Base-by-base conservation (phyloP, 2,888 invertebrate species). In the Drosophila paracracens region DNA sequence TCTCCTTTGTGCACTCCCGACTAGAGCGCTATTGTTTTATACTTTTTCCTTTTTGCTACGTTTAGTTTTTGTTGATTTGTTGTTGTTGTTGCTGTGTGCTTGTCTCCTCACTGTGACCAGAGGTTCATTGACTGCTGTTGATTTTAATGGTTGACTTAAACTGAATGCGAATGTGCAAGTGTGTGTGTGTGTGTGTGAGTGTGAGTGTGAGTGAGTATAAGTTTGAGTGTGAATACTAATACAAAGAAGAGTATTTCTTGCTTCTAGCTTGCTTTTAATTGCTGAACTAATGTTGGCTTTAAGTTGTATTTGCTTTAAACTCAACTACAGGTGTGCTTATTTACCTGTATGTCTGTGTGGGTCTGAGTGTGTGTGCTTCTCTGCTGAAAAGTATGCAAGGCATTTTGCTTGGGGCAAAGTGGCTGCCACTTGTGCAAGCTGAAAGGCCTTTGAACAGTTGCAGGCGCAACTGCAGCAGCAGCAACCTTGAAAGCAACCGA, bases 91-190 rank as follows among this genome's bases (percentile, higher is more conserved):
- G 36, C 33, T 40, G 46, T 65, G 27, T 46, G 33, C 54, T 31
- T 29, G 29, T 51, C 57, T 31, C 46, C 58, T 53, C 60, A 40
- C 53, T 76, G 74, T 73, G 81, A 25, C 51, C 81, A 56, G 66
- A 70, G 88, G 85, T 86, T 86, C 85, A 86, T 89, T 86, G 85
- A 86, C 85, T 86, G 85, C 79, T 86, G 85, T 86, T 85, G 81
- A 86, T 81, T 85, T 88, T 83, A 67, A 81, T 86, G 88, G 69
- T 62, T 66, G 88, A 79, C 68, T 82, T 83, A 65, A 67, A 71
- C 57, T 74, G 70, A 57, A 73, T 54, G 66, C 70, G 71, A 69
- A 65, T 66, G 46, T 16, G 50, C 59, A 59, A 59, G 36, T 36
- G 36, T 36, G 36, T 7, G n/a, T 50, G 7, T 7, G n/a, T 50